phyloP scores from a whole-genome alignment of 2,113 vertebrate genomes.

The Gadus chalcogrammus region DNA sequence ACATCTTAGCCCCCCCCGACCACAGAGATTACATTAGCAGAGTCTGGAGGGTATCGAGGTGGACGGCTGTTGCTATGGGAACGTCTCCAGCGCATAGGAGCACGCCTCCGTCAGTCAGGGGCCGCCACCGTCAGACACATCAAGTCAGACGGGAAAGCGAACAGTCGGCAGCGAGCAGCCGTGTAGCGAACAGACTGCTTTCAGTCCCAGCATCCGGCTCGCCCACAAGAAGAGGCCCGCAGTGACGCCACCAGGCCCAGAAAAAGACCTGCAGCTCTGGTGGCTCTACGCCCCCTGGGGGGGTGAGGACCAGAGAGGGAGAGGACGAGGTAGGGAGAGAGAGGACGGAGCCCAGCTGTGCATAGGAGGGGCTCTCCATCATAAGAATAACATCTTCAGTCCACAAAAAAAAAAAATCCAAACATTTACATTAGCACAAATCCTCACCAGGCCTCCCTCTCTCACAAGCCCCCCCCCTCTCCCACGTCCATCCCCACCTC shows the following conservation, averaged over 20 bases:
- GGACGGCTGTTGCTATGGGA: no score
- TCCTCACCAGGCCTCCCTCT: slow-evolving; percentile 57
- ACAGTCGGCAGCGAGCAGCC: no score
- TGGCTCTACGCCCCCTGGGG: slow-evolving; percentile 15
- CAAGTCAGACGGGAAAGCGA: no score
- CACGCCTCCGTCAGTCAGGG: no score
- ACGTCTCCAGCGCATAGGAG: no score
- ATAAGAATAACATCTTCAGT: slow-evolving; percentile 68
- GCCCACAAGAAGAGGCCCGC: not conserved
- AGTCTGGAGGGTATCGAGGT: no score
- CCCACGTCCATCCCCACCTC: slow-evolving; percentile 12
- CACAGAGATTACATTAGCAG: no score
- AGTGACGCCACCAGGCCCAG: not conserved
- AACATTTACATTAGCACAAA: slow-evolving; percentile 73
- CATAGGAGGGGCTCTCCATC: slow-evolving; percentile 62
- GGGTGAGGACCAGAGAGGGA: slow-evolving; percentile 16
- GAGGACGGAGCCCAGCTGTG: slow-evolving; percentile 51
- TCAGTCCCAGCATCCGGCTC: not conserved
- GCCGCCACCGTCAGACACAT: no score
- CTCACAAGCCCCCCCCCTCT: not conserved
- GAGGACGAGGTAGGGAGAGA: no score
- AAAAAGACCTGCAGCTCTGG: not conserved
- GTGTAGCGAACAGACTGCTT: no score
- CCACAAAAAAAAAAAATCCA: slow-evolving; percentile 73
- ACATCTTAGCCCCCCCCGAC: no score